A percentile compares a stretch with the other conserved stretches of the same genome.
These are phyloP conservation scores for Bembecia ichneumoniformis DNA, from an alignment of 2,888 invertebrate genomes.

Conservation along the genomic window DNA sequence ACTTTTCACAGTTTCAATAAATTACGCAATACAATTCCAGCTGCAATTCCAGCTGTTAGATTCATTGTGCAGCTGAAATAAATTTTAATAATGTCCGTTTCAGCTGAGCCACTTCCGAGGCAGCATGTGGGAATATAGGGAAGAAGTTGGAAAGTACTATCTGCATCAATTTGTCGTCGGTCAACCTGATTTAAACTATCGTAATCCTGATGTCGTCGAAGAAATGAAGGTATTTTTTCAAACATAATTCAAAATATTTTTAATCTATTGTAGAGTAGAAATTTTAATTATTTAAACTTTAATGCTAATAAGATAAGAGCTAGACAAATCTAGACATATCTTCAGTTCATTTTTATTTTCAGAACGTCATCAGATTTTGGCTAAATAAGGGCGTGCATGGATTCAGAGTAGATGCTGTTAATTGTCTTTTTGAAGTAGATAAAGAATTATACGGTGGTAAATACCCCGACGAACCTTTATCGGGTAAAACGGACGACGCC, in stretches of 20 bases:
- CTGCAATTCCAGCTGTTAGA: background rate
- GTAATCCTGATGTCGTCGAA: slow-evolving; percentile 75
- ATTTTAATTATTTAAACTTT: background rate
- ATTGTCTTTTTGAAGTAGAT: slow-evolving; percentile 74
- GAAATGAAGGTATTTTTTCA: slow-evolving; percentile 66
- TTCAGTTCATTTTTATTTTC: background rate
- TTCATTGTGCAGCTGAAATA: background rate
- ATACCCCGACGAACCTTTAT: slow-evolving; percentile 71
- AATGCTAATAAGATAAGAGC: background rate
- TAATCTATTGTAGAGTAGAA: background rate
- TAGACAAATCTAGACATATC: too few species aligned
- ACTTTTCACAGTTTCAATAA: background rate
- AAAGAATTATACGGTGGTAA: slow-evolving; percentile 51
- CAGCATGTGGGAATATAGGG: slow-evolving; percentile 81
- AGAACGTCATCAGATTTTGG: slow-evolving; percentile 84
- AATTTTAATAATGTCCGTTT: slow-evolving; percentile 4
- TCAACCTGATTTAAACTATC: slow-evolving; percentile 83
- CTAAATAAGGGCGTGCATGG: slow-evolving; percentile 87
- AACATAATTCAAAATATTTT: background rate
- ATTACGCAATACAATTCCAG: too few species aligned
- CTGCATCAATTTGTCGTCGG: slow-evolving; percentile 79
- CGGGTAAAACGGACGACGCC: slow-evolving; percentile 51
- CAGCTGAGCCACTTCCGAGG: slow-evolving; percentile 74
- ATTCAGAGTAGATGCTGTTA: slow-evolving; percentile 86
- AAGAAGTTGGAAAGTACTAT: slow-evolving; percentile 77